Base-by-base conservation (phyloP, 2,113 vertebrate genomes). In the Anolis carolinensis region DNA sequence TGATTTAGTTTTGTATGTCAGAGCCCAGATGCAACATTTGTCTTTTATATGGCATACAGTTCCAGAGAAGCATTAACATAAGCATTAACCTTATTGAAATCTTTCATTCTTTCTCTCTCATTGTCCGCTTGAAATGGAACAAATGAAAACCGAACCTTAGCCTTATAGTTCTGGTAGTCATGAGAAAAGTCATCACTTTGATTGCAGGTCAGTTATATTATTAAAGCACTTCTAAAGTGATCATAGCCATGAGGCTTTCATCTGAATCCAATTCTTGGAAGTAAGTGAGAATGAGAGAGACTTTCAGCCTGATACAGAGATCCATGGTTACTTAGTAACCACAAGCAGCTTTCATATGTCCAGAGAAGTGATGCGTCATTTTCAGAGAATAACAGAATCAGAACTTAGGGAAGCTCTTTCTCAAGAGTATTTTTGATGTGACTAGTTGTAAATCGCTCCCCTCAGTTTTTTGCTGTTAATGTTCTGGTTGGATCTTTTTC, bases 21-120 rank as follows among this genome's bases (percentile, higher is more conserved):
- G 78, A 72, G 14, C 55, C 70, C 5, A 39, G 27, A 62, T 79
- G 85, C 25, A 88, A 63, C 13, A 39, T 50, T 30, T 89, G 81
- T 84, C 52, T 36, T 70, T 39, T 23, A 36, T 39, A 44, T 30
- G 18, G 30, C 34, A 30, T 39, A 10, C 1, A 6, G 27, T 36
- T 84, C 48, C 30, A 34, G 7, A 68, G 44, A 36, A 76, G n/a
- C 2, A 30, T 72, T 55, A 62, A 16, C 10, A 10, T 16, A n/a
- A n/a, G n/a, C n/a, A n/a, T n/a, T n/a, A 34, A 82, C 48, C 68
- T 82, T 21, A 20, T 68, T 68, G 30, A 68, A 68, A 48, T 27
- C 39, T 81, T 5, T 25, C 25, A 27, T 21, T 62, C 52, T 65
- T 1, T 59, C 62, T 23, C 32, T 67, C 27, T n/a, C 7, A n/a